Percentiles rank a stretch among this genome's conserved stretches.
phyloP scores from a whole-genome alignment of 2,888 invertebrate genomes.

The Malachius bipustulatus region DNA sequence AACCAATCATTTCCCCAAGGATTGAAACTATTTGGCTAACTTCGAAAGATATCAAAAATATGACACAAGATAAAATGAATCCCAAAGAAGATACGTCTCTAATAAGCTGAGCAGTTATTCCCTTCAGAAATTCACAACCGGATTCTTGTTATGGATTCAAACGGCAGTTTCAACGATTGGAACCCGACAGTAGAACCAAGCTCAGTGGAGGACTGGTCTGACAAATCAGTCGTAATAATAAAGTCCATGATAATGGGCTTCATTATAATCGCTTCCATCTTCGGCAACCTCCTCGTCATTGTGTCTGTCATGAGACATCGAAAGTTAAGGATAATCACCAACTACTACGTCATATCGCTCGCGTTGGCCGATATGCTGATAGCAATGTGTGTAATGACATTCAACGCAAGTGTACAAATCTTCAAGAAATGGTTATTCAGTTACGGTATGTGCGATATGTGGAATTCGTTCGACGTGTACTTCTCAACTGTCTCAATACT shows the following conservation, averaged over 20 bases:
- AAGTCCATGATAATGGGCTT: conserved; percentile 69
- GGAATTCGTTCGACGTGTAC: conserved; percentile 92
- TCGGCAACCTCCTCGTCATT: conserved; percentile 89
- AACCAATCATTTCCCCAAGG: too few species aligned
- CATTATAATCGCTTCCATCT: conserved; percentile 84
- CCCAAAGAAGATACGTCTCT: too few species aligned
- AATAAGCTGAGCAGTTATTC: too few species aligned
- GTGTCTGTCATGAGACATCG: conserved; percentile 86
- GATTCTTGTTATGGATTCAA: conserved; percentile 3
- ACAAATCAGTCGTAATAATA: conserved; percentile 48
- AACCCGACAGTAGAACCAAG: neutral
- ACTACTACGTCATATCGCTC: conserved; percentile 93
- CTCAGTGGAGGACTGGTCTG: conserved; percentile 38
- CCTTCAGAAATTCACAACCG: too few species aligned
- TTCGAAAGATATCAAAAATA: too few species aligned
- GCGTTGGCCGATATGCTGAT: conserved; percentile 94
- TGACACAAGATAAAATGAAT: too few species aligned
- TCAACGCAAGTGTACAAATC: conserved; percentile 83
- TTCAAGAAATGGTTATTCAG: conserved; percentile 77
- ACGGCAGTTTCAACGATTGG: neutral
- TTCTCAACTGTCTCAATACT: conserved; percentile 88
- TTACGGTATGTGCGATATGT: conserved; percentile 77
- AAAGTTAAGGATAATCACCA: conserved; percentile 81
- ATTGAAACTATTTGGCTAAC: too few species aligned
- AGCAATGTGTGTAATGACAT: conserved; percentile 89